Evolutionary conservation across 35 echinoderm and acorn worm species (phyloP), one percentile per base, ranked within the genome.

Genomic region (Ophiothrix spiculata): DNA sequence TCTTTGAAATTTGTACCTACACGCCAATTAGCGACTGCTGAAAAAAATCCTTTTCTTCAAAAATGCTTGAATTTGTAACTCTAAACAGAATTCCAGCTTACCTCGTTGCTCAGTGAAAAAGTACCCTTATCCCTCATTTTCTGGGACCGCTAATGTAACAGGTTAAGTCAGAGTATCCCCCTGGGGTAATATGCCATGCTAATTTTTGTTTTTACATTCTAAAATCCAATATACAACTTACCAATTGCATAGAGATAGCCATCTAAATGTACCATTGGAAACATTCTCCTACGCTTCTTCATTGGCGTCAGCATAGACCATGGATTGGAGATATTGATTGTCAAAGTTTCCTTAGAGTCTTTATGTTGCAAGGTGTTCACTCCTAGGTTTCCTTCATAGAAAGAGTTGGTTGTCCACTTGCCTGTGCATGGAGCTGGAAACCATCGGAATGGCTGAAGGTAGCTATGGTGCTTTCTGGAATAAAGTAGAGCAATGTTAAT

Each of bases 181-280:
- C 19, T 49, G 19, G 42, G 42, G 42, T 49, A 10, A 49, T 6
- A 19, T 6, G 6, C 42, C 6, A 49, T 49, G 42, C n/a, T 10
- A 49, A 19, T 10, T 19, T 10, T 49, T 49, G 42, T 19, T 10
- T 19, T 49, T 49, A 10, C 19, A 19, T 49, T 49, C 42, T 10
- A 49, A 10, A 19, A 49, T 25, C 23, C 17, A 10, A 69, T 69
- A n/a, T n/a, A n/a, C n/a, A n/a, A 69, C 60, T 12, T 15, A 69
- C 60, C 60, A 69, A 69, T 69, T n/a, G 60, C 60, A 69, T 69
- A 69, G 23, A 69, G 60, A 25, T 69, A 69, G 25, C 60, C 60
- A 69, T 69, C 60, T 28, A 69, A 25, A n/a, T 69, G 60, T 28
- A 69, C 60, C 60, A 69, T 69, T 15, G 60, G 60, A 69, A 69